Conservation (phyloP, 2,888 invertebrate species). For the Caenorhabditis imperialis region DNA sequence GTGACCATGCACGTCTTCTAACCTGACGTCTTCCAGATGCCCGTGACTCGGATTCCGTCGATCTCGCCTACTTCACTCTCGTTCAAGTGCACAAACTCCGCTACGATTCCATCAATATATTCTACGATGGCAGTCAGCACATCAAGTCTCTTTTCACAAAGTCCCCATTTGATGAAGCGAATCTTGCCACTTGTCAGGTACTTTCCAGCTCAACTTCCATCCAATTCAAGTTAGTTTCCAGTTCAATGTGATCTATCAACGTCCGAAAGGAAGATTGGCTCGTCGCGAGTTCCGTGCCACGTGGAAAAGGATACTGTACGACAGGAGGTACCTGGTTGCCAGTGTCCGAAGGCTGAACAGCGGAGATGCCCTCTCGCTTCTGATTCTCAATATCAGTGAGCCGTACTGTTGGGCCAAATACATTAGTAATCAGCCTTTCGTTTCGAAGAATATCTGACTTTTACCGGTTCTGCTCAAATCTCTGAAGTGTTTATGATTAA, state of each 20-base stretch:
- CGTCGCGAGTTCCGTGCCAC: conserved; percentile 44
- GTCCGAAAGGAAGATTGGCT: conserved; percentile 38
- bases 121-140: conserved; percentile 42
- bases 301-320: conserved; percentile 53
- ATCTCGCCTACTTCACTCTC: conserved; percentile 44
- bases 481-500: too few species aligned
- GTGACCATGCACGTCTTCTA: background rate
- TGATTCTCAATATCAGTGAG: conserved; percentile 49
- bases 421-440: conserved; percentile 46
- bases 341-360: conserved; percentile 26
- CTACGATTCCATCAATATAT: conserved; percentile 52
- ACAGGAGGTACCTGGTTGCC: conserved; percentile 40
- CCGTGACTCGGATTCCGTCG: conserved; percentile 40
- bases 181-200: conserved; percentile 50
- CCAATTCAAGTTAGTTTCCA: conserved; percentile 13
- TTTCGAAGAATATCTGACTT: conserved; percentile 32
- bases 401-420: conserved; percentile 58
- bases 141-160: conserved; percentile 47
- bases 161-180: conserved; percentile 50
- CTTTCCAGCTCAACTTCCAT: background rate
- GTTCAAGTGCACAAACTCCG: conserved; percentile 49
- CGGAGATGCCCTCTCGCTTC: conserved; percentile 16
- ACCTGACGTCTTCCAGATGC: conserved; percentile 20
- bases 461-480: background rate
- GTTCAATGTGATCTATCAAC: conserved; percentile 47